These are phyloP conservation scores for Eulemur coronatus DNA, from an alignment of 2,797 vertebrate genomes.

Conservation along the genomic window DNA sequence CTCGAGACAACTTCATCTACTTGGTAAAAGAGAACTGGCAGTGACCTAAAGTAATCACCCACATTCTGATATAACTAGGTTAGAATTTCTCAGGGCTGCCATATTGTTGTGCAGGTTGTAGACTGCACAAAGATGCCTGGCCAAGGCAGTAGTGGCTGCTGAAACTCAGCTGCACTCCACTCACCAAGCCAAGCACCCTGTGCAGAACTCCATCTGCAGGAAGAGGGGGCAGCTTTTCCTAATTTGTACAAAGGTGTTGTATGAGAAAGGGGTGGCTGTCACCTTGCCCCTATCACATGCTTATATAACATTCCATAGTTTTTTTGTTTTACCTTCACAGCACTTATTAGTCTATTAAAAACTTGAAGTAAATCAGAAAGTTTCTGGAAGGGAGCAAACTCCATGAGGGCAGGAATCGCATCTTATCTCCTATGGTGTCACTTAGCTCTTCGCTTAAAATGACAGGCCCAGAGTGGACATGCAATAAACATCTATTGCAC, in stretches of 20 bases:
- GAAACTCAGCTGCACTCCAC: neutral
- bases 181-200: too few relatives aligned
- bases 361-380: neutral
- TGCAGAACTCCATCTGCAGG: neutral
- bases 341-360: neutral
- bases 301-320: neutral
- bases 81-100: neutral
- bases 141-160: neutral
- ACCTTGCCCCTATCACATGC: neutral
- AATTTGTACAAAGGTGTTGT: neutral
- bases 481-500: neutral
- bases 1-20: neutral
- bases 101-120: neutral
- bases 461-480: neutral
- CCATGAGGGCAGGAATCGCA: neutral
- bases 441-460: neutral
- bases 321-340: neutral
- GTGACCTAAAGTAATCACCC: neutral
- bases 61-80: neutral
- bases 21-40: neutral
- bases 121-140: neutral
- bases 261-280: neutral
- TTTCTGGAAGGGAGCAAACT: neutral
- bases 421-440: neutral
- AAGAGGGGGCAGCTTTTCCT: neutral